These are phyloP conservation scores for Microcebus ravelobensis DNA, from an alignment of 2,113 vertebrate species.

Conservation along the genomic window DNA sequence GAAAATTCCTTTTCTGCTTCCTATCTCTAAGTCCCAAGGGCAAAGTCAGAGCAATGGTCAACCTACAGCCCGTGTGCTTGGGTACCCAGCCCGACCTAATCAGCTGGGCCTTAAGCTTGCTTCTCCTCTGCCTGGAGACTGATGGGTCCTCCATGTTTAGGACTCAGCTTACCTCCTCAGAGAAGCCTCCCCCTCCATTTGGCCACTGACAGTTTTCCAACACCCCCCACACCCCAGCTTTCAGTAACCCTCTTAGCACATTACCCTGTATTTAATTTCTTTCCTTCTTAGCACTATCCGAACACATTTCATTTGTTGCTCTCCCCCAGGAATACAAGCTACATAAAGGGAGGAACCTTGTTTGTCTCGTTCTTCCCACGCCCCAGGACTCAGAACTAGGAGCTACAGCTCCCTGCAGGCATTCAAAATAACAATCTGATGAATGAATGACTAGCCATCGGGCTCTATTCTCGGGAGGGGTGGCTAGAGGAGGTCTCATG, in stretches of 20 bases:
- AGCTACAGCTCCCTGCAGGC: not conserved
- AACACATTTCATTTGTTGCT: not conserved
- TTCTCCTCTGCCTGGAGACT: too few relatives aligned
- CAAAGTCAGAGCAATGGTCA: too few relatives aligned
- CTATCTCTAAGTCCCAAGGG: not conserved
- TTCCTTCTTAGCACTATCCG: not conserved
- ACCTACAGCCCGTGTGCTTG: too few relatives aligned
- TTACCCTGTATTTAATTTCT: not conserved
- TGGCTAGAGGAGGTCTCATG: too few relatives aligned
- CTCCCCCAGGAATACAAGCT: not conserved
- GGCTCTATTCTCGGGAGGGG: too few relatives aligned
- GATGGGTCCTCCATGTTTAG: too few relatives aligned
- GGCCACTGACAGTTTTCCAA: not conserved
- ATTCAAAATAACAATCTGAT: not conserved
- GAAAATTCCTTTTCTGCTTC: not conserved
- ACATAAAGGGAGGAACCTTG: not conserved
- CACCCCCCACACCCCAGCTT: not conserved
- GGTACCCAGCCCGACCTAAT: too few relatives aligned
- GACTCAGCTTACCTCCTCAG: too few relatives aligned
- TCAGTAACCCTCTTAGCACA: not conserved
- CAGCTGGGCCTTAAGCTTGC: too few relatives aligned
- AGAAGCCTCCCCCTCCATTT: too few relatives aligned
- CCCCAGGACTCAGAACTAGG: not conserved
- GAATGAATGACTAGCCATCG: not conserved
- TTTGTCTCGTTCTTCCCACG: not conserved